phyloP scores from a whole-genome alignment of 2,113 vertebrate genomes.

The Sprattus sprattus region DNA sequence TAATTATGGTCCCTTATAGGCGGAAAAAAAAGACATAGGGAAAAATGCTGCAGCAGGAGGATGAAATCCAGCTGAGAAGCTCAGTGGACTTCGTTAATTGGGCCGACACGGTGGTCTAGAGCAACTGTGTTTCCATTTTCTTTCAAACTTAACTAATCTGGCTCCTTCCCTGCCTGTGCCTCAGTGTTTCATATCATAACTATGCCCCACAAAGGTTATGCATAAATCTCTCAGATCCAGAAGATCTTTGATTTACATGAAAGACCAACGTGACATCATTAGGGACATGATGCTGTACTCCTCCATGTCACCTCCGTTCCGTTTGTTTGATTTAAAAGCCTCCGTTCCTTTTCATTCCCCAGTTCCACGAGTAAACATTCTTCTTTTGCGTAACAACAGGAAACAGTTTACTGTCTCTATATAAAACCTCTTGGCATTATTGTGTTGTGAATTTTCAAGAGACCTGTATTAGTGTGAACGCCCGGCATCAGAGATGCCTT shows the following conservation, averaged over 20 bases:
- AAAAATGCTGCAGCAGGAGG: constrained; percentile 50
- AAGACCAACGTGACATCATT: neutral
- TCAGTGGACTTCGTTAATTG: constrained; percentile 60
- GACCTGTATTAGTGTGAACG: constrained; percentile 60
- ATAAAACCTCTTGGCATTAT: neutral
- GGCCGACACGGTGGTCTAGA: constrained; percentile 37
- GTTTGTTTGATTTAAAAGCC: neutral
- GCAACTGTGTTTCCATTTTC: neutral
- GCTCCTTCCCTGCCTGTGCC: neutral
- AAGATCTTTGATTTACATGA: constrained; percentile 17
- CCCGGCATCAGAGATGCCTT: constrained; percentile 53
- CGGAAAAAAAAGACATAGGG: constrained; percentile 19
- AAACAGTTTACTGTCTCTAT: neutral
- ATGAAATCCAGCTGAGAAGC: constrained; percentile 52
- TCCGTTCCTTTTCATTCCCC: neutral
- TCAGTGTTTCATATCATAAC: neutral
- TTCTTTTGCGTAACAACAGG: neutral
- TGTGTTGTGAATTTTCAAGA: neutral
- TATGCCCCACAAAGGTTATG: neutral
- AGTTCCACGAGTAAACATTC: neutral
- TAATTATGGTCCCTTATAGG: constrained; percentile 64
- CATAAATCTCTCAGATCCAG: neutral
- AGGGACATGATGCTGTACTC: neutral
- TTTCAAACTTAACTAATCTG: neutral
- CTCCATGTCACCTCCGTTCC: neutral